phyloP scores from a whole-genome alignment of 2,113 vertebrate species.

The Accipiter virgatus region DNA sequence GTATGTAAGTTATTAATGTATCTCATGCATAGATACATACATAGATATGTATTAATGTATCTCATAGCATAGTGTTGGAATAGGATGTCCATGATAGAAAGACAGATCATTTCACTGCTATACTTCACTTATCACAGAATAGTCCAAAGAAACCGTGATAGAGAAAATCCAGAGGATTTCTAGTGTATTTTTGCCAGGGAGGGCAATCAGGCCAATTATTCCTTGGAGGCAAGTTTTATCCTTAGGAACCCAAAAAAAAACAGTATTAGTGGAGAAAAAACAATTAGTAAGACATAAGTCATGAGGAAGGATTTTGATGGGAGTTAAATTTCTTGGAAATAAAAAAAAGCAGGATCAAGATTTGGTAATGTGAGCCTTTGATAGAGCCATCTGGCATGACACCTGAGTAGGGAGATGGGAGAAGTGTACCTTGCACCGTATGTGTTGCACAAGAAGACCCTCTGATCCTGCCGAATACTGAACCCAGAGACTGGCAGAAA shows the following conservation, averaged over 20 bases:
- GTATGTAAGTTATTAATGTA: background rate
- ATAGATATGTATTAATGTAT: background rate
- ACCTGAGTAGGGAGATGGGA: background rate
- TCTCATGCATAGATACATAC: background rate
- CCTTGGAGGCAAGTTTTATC: background rate
- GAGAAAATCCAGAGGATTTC: background rate
- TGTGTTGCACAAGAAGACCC: background rate
- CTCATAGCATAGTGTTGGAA: background rate
- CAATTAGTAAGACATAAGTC: background rate
- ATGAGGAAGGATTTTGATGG: background rate
- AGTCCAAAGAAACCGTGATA: background rate
- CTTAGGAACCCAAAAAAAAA: background rate
- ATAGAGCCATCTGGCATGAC: background rate
- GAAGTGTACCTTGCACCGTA: background rate
- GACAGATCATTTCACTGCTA: background rate
- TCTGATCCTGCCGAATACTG: background rate
- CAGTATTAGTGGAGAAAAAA: background rate
- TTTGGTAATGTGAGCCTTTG: background rate
- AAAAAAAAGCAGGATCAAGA: background rate
- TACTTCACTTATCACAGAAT: background rate
- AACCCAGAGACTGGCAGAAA: background rate
- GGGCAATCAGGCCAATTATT: background rate
- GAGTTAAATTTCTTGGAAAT: background rate
- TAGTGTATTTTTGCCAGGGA: background rate
- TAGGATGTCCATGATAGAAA: background rate